A percentile compares a stretch with the other conserved stretches of the same genome.
Conservation (phyloP, 2,888 invertebrate genomes). For the Stictocephala bisonia region DNA sequence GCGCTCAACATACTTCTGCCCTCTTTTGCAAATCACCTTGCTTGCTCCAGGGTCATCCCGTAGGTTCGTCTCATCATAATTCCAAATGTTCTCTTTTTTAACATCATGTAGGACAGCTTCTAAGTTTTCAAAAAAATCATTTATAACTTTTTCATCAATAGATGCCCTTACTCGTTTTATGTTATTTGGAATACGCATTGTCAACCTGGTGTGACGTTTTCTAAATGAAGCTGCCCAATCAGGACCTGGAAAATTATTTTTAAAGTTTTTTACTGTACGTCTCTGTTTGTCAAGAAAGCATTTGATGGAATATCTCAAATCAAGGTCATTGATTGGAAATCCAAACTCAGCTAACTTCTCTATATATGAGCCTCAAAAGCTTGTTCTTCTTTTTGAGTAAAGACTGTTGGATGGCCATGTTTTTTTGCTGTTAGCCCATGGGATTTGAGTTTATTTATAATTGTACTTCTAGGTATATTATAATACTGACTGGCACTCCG, state of each 20-base stretch:
- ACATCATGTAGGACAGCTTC: slow-evolving; percentile 48
- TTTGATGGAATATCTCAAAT: slow-evolving; percentile 27
- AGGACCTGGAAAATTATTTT: too few species aligned
- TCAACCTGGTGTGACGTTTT: slow-evolving; percentile 50
- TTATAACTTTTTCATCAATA: slow-evolving; percentile 50
- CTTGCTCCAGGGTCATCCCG: slow-evolving; percentile 61
- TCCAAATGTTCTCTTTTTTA: slow-evolving; percentile 57
- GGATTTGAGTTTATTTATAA: too few species aligned
- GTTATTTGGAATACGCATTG: slow-evolving; percentile 52
- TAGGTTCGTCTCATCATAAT: slow-evolving; percentile 63
- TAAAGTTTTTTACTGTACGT: too few species aligned
- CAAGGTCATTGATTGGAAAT: too few species aligned
- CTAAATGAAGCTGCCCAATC: too few species aligned
- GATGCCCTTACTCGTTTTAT: slow-evolving; percentile 54
- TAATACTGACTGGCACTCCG: too few species aligned
- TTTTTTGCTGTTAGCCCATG: slow-evolving; percentile 42
- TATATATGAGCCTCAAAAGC: too few species aligned
- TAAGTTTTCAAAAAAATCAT: slow-evolving; percentile 53
- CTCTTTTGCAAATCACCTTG: slow-evolving; percentile 57
- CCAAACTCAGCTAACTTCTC: too few species aligned
- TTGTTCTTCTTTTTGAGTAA: too few species aligned
- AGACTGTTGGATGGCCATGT: too few species aligned
- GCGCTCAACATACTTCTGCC: slow-evolving; percentile 54
- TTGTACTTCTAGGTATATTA: too few species aligned
- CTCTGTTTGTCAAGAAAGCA: too few species aligned